A percentile compares a stretch with the other conserved stretches of the same genome.
phyloP scores from a whole-genome alignment of 2,113 vertebrate species.

The Phrynosoma blainvillii region DNA sequence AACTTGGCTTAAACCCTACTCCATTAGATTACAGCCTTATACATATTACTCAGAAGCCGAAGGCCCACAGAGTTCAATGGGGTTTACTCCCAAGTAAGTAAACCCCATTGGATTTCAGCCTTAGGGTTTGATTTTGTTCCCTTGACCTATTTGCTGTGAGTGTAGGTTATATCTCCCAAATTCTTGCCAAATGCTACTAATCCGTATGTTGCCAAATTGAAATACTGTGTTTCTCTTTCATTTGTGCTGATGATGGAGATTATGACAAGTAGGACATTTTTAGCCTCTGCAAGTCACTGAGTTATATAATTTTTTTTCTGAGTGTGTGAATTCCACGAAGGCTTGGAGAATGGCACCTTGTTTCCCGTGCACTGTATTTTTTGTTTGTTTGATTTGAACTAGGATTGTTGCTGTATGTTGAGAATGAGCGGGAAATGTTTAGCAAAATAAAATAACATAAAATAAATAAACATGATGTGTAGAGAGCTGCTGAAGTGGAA shows the following conservation, averaged over 20 bases:
- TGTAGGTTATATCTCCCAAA: neutral
- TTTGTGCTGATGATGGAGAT: accelerated
- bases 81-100: neutral
- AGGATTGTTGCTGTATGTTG: accelerated
- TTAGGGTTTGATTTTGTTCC: neutral
- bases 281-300: accelerated
- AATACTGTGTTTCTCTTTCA: neutral
- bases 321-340: accelerated
- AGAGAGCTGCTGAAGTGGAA: neutral
- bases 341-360: accelerated
- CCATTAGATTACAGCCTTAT: neutral
- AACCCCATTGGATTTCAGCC: neutral
- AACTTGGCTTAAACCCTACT: neutral
- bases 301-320: neutral
- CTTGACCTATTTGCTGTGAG: neutral
- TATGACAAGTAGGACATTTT: neutral
- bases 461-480: neutral
- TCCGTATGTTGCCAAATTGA: neutral
- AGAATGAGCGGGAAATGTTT: neutral
- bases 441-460: accelerated
- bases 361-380: neutral
- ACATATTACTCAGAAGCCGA: neutral
- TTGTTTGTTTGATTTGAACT: accelerated
- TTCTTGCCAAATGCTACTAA: neutral
- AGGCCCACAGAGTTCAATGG: neutral